phyloP scores from a whole-genome alignment of 2,888 invertebrate species.

The Phengaris arion region DNA sequence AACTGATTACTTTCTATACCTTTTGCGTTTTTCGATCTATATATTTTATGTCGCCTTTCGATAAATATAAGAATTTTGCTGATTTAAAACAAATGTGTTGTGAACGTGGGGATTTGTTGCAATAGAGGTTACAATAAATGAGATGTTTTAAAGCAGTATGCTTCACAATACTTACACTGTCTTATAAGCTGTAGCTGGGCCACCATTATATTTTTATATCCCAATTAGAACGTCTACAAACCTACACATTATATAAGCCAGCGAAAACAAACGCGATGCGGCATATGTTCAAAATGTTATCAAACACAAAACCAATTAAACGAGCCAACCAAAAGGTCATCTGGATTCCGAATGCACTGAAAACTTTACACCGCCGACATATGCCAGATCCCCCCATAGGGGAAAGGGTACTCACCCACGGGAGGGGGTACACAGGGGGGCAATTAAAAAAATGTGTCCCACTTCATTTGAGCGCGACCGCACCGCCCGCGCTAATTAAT shows the following conservation, averaged over 20 bases:
- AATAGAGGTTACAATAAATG: no score
- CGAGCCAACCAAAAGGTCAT: constrained; percentile 38
- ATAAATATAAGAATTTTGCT: no score
- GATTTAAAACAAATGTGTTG: no score
- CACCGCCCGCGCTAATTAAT: constrained; percentile 63
- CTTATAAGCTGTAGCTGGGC: no score
- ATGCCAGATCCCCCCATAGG: constrained; percentile 50
- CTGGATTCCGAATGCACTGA: constrained; percentile 57
- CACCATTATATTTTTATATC: no score
- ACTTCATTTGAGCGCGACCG: constrained; percentile 67
- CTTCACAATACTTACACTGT: no score
- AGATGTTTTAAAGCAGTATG: no score
- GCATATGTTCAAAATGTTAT: not conserved
- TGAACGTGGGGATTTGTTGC: no score
- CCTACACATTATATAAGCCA: not conserved
- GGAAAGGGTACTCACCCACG: constrained; percentile 38
- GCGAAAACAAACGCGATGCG: not conserved
- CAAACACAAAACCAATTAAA: constrained; percentile 32
- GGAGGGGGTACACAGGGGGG: constrained; percentile 47
- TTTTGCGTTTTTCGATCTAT: no score
- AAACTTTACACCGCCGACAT: constrained; percentile 70
- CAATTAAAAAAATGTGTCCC: constrained; percentile 78
- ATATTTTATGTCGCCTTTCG: no score
- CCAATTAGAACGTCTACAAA: not conserved
- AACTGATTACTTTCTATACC: no score